Base-by-base conservation (phyloP, 2,113 vertebrate species). In the Aegithalos caudatus region DNA sequence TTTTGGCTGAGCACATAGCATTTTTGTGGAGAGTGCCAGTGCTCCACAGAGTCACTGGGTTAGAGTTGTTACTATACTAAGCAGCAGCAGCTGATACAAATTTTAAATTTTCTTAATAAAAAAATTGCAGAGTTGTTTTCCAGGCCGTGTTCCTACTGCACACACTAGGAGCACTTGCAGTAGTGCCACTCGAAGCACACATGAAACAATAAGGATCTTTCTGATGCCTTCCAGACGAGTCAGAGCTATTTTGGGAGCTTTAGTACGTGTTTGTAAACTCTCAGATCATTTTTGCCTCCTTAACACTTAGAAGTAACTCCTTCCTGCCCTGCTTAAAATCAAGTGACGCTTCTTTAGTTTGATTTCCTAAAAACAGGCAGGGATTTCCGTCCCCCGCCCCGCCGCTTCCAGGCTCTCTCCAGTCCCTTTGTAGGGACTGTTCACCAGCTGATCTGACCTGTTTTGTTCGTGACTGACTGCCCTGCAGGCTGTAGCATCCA, bases 191-290 rank as follows among this genome's bases (percentile, higher is more conserved):
- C 81, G 37, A 73, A 90, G 82, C 82, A 42, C 69, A 81, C 80
- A 78, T 88, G 72, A 92, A 96, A 94, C 72, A 97, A 62, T 90
- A 71, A 71, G 76, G 77, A 90, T 83, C 86, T 88, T 96, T 90
- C 85, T 90, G 92, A 95, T 96, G 94, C 88, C 82, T 96, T 95
- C 90, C 93, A 94, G 95, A 88, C 31, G 42, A 93, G 29, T 54
- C 72, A 71, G 47, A 96, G 79, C 93, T 97, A 95, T 96, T 96
- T 51, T 56, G 29, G 79, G 92, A 95, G 60, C 37, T 56, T 64
- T 56, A 29, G 38, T 85, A 45, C 0, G 0, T 44, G 62, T 96
- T 95, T 92, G 90, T 94, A 95, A 95, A 96, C 69, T 92, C 65
- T 64, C 64, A 7, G 44, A 93, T 95, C 15, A 42, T 90, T 96